These are phyloP conservation scores for Bungarus multicinctus DNA, from an alignment of 2,113 vertebrate species.

Conservation along the genomic window DNA sequence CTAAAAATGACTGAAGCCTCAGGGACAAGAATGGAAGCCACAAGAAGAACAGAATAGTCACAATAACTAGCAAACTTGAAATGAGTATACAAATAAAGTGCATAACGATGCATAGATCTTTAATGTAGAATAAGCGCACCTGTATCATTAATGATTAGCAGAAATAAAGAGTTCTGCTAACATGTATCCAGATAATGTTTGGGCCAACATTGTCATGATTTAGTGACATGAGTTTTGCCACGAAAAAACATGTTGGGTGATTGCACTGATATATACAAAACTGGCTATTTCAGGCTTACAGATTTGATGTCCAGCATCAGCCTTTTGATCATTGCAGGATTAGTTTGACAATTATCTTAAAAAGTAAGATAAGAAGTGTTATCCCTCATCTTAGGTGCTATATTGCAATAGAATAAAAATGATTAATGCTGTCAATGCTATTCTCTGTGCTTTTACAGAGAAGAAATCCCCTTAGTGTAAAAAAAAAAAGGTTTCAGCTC, in stretches of 20 bases:
- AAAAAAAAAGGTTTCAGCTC: constrained; percentile 27
- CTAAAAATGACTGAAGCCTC: constrained; percentile 12
- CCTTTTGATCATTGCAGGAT: constrained; percentile 18
- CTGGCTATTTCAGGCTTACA: constrained; percentile 23
- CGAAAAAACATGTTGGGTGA: neutral
- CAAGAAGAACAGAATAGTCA: constrained; percentile 32
- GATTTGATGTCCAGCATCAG: neutral
- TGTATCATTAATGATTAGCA: neutral
- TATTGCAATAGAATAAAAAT: constrained; percentile 28
- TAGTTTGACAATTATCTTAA: neutral
- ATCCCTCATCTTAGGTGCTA: neutral
- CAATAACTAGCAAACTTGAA: constrained; percentile 32
- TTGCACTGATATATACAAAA: neutral
- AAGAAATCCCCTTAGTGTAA: constrained; percentile 23
- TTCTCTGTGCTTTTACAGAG: constrained; percentile 27
- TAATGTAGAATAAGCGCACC: neutral
- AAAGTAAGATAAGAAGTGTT: constrained; percentile 32
- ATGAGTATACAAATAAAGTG: neutral
- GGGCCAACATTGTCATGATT: constrained; percentile 6
- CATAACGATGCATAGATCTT: constrained; percentile 37
- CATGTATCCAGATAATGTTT: neutral
- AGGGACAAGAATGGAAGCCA: constrained; percentile 13
- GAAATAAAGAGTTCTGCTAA: neutral
- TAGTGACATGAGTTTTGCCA: neutral
- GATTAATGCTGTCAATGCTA: constrained; percentile 29